These are phyloP conservation scores for Camponotus fellah DNA, from an alignment of 2,888 invertebrate genomes.

Conservation along the genomic window DNA sequence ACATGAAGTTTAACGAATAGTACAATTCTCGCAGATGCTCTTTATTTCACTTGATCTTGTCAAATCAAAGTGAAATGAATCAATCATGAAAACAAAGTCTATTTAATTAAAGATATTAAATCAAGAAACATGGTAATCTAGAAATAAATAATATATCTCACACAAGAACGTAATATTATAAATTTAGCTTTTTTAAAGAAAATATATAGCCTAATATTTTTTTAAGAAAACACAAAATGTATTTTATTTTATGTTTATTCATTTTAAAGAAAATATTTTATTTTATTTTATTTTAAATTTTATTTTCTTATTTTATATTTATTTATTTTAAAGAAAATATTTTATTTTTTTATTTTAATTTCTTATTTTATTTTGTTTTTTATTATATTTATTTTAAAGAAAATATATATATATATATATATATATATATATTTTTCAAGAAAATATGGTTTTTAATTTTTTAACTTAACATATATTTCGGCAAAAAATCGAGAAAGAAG, in stretches of 20 bases:
- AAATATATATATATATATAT: neutral
- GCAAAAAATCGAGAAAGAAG: neutral
- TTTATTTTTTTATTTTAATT: too few species aligned
- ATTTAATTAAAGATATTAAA: neutral
- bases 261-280: too few species aligned
- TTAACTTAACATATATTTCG: too few species aligned
- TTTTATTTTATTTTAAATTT: too few species aligned
- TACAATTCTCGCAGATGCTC: neutral
- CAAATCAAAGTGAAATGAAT: constrained; percentile 3
- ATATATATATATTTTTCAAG: neutral
- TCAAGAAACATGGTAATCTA: neutral
- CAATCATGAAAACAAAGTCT: neutral
- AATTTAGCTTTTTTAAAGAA: neutral
- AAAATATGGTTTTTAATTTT: too few species aligned
- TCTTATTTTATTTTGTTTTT: too few species aligned
- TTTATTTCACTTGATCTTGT: neutral
- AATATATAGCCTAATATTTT: too few species aligned
- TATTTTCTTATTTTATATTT: too few species aligned
- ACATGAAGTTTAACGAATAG: neutral
- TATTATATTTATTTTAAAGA: too few species aligned
- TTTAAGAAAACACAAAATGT: too few species aligned
- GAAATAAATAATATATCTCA: neutral
- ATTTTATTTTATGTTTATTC: too few species aligned
- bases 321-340: too few species aligned
- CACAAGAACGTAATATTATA: neutral